Evolutionary conservation across 2,888 invertebrate species (phyloP).

Genomic region (Venusia cambrica): DNA sequence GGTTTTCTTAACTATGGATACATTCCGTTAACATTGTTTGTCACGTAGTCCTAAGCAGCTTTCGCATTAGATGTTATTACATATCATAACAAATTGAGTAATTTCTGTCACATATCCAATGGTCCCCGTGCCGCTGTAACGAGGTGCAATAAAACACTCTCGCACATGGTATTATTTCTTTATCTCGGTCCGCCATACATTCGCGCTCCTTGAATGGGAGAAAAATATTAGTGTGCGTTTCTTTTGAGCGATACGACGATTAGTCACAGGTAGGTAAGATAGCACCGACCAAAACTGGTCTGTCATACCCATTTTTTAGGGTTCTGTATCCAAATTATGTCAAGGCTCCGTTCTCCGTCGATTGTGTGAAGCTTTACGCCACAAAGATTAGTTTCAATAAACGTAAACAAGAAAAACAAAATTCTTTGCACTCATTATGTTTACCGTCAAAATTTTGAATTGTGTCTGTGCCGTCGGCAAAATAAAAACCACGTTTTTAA

Average conservation of each 20-base stretch:
- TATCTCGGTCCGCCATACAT: slow-evolving; percentile 64
- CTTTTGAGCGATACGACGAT: slow-evolving; percentile 14
- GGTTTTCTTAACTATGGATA: too few relatives aligned
- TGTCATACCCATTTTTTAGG: too few relatives aligned
- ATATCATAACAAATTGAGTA: slow-evolving; percentile 21
- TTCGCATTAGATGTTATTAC: slow-evolving; percentile 3
- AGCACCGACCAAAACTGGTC: too few relatives aligned
- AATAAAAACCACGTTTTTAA: slow-evolving; percentile 33
- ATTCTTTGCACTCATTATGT: too few relatives aligned
- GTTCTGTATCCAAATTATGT: too few relatives aligned
- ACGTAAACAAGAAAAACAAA: too few relatives aligned
- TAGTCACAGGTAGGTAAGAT: slow-evolving; percentile 3
- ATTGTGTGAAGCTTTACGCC: too few relatives aligned
- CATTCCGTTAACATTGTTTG: too few relatives aligned
- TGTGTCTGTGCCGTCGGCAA: slow-evolving; percentile 28
- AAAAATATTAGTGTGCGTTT: slow-evolving; percentile 48
- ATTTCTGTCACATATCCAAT: slow-evolving; percentile 20
- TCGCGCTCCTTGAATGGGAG: slow-evolving; percentile 56
- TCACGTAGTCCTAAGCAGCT: too few relatives aligned
- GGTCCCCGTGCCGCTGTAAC: slow-evolving; percentile 23
- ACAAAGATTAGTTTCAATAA: too few relatives aligned
- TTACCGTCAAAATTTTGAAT: slow-evolving; percentile 20
- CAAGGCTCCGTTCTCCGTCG: too few relatives aligned
- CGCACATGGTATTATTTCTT: slow-evolving; percentile 63
- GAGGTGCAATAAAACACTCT: slow-evolving; percentile 35